Evolutionary conservation across 2,888 invertebrate genomes (phyloP), one percentile per base, ranked within the genome.

Genomic region (Dolichomitus sp.): DNA sequence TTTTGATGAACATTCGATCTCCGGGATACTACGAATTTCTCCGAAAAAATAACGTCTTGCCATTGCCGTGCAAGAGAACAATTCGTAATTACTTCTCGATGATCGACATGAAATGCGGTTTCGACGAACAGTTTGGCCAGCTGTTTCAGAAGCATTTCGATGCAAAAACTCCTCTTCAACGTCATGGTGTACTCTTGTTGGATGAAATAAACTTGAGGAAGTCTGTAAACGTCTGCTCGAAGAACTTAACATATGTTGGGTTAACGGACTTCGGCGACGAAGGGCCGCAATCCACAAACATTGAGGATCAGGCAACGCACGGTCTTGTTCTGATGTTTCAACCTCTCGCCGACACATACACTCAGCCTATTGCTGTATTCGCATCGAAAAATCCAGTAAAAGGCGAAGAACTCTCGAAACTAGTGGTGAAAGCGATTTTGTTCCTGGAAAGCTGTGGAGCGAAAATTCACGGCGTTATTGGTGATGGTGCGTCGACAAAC

Each of bases 1-100:
- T 81, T 4, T 17, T 81, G 1, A 48, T 76, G 72, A 70, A 76
- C 17, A 76, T 76, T n/a, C 48, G 65, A 19, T 81, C 77, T 9
- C 73, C 77, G 5, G 17, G 61, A 2, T 57, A 65, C 11, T 76
- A 81, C 54, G 57, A 72, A 3, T 72, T 65, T 0, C 45, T 73
- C 54, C 86, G 19, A 0, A 17, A 27, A 57, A 72, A 69, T 66
- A 12, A 75, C 5, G 40, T 70, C 14, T 12, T 80, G 19, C 74
- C 80, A 54, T 30, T 72, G 17, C 72, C 78, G 2, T 78, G 63
- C 3, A 42, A 45, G 19, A 33, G 78, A n/a, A 70, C 78, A 12
- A 45, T 76, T 14, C 76, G 68, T 4, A 76, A 17, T 65, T 68
- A 68, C 33, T 65, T 52, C 27, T 52, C 52, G 52, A 61, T 19